Base-by-base conservation (phyloP, 2,113 vertebrate genomes). In the Gulo gulo region DNA sequence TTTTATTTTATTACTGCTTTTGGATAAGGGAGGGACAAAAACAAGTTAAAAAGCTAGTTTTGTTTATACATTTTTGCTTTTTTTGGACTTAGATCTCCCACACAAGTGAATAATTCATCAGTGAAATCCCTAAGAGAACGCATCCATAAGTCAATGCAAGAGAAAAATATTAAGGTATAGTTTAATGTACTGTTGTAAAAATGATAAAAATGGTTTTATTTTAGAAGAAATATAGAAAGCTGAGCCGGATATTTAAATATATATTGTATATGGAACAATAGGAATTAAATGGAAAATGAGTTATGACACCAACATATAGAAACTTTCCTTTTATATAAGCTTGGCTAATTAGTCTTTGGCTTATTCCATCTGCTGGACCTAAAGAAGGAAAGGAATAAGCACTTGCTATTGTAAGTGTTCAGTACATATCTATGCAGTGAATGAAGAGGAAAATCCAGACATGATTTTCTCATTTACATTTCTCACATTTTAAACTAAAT, bases 101-200 rank as follows among this genome's bases (percentile, higher is more conserved):
- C 97, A 97, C 99, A 98, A 98, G 96, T 98, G 29, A 98, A 39
- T 80, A 99, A 98, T 97, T 98, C 98, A 91, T 99, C 98, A 96
- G 98, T 99, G 96, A 99, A 99, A 98, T 98, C 99, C 94, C 98
- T 99, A 45, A 98, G 97, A 97, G 99, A 99, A 93, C 98, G 99
- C 65, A 88, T 99, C 98, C 98, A 98, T 96, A 99, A 98, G 88
- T 98, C 97, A 63, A 67, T 98, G 86, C 98, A 99, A 97, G 98
- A 98, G 97, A 98, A 99, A 94, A 98, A 99, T 96, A 95, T 95
- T 63, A 99, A 99, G 99, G 99, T 99, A 99, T 2, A 93, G 6
- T 92, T 55, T 94, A 80, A 92, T 88, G 4, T 88, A 71, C 36
- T 94, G 3, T 59, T 2, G 61, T 93, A 73, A 90, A 97, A 90